These are phyloP conservation scores for Ptilodon capucinus DNA, from an alignment of 2,888 invertebrate species.

Conservation along the genomic window DNA sequence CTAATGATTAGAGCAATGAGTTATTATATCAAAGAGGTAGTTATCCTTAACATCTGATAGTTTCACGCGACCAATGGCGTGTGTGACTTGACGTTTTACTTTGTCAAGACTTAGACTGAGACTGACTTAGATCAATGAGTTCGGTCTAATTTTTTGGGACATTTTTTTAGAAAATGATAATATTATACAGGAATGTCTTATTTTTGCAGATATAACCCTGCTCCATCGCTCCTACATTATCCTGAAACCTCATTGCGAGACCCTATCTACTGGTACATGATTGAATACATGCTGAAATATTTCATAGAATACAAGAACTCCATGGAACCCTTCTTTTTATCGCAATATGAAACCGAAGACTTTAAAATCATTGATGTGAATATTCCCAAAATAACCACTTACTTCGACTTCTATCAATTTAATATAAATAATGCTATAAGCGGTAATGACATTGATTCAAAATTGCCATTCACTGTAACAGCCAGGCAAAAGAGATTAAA, in stretches of 20 bases:
- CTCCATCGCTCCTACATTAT: constrained; percentile 67
- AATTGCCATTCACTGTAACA: constrained; percentile 36
- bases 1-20: too few species aligned
- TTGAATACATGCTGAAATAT: constrained; percentile 56
- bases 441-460: constrained; percentile 25
- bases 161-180: too few species aligned
- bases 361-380: constrained; percentile 47
- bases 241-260: constrained; percentile 70
- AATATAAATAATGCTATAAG: constrained; percentile 51
- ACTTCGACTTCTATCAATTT: constrained; percentile 59
- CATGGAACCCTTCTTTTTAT: constrained; percentile 53
- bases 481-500: constrained; percentile 64
- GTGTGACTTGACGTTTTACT: too few species aligned
- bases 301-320: constrained; percentile 55
- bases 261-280: constrained; percentile 63
- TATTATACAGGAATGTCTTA: too few species aligned
- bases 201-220: constrained; percentile 63
- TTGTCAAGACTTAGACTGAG: too few species aligned
- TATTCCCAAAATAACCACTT: constrained; percentile 56
- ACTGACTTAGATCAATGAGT: too few species aligned
- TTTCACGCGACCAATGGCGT: too few species aligned
- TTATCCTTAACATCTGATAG: too few species aligned
- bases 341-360: constrained; percentile 50
- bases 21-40: too few species aligned
- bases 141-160: too few species aligned